These are phyloP conservation scores for Aricia agestis DNA, from an alignment of 1,140 invertebrate genomes.

Conservation along the genomic window DNA sequence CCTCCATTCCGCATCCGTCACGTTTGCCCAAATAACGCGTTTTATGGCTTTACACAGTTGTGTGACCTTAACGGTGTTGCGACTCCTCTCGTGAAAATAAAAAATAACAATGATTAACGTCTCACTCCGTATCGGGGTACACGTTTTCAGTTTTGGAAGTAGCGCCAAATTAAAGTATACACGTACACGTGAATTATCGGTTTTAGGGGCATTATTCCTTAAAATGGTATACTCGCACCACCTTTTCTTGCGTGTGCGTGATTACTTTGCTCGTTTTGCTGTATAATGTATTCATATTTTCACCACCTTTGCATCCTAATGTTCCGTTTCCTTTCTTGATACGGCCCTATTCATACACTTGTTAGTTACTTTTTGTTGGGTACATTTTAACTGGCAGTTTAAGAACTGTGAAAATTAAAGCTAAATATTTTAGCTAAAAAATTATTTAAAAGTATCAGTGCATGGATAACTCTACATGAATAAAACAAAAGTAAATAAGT, in stretches of 20 bases:
- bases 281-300: slow-evolving; percentile 73
- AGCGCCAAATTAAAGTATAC: slow-evolving; percentile 60
- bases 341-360: slow-evolving; percentile 18
- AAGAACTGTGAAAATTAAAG: no score
- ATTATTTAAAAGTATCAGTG: not conserved
- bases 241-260: slow-evolving; percentile 65
- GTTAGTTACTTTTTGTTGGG: not conserved
- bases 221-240: slow-evolving; percentile 39
- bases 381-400: not conserved
- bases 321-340: slow-evolving; percentile 50
- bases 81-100: not conserved
- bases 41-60: slow-evolving; percentile 23
- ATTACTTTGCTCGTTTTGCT: slow-evolving; percentile 59
- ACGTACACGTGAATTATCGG: slow-evolving; percentile 64
- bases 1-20: not conserved
- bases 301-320: slow-evolving; percentile 69
- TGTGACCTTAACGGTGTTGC: slow-evolving; percentile 4
- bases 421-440: no score
- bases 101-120: slow-evolving; percentile 4
- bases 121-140: not conserved
- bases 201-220: slow-evolving; percentile 56
- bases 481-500: not conserved
- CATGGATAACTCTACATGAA: not conserved
- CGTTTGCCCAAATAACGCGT: slow-evolving; percentile 7
- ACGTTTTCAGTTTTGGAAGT: slow-evolving; percentile 45